Base-by-base conservation (phyloP, 1,140 invertebrate genomes). In the Panulirus ornatus region DNA sequence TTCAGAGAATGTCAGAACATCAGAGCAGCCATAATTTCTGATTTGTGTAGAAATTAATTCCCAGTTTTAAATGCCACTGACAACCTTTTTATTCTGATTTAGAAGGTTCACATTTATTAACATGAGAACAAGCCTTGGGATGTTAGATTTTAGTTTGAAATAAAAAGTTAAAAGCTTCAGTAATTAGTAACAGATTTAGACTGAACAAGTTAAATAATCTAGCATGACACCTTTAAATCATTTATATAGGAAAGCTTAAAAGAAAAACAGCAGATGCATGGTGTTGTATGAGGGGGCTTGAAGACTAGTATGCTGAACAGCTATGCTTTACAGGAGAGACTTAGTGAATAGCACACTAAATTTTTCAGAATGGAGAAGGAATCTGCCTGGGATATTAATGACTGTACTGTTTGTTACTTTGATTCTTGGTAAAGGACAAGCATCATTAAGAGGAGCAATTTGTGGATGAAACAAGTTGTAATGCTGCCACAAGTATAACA, bases 401-500 rank as follows among this genome's bases (percentile, higher is more conserved):
- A 58, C 58, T 34, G 44, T 81, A 81, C 22, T 34, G 36, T n/a
- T 73, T 54, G 14, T 22, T 47, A 8, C 73, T 73, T 19, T 86
- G 38, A 30, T 79, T 38, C 38, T 51, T 87, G 34, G n/a, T 22
- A 42, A 75, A 75, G n/a, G 54, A 63, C 36, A 66, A 73, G 19
- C 38, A 87, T 22, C 9, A 0, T n/a, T 40, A 76, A 38, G 51
- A 47, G 42, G 42, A 76, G 70, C 22, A 76, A 19, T 63, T 9
- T 76, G 36, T 42, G 78, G 38, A 70, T 36, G n/a, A 66, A 84
- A 73, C 11, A 58, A 78, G 34, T 87, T 87, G 51, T 54, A 78
- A 87, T 87, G 85, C 85, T 87, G 73, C 54, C 85, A 87, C 73
- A 38, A 76, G 75, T 78, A 78, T 58, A 86, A 73, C 34, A 76